Evolutionary conservation across 2,888 invertebrate species (phyloP), one percentile per base, ranked within the genome.

Genomic region (Mellilla xanthometata): DNA sequence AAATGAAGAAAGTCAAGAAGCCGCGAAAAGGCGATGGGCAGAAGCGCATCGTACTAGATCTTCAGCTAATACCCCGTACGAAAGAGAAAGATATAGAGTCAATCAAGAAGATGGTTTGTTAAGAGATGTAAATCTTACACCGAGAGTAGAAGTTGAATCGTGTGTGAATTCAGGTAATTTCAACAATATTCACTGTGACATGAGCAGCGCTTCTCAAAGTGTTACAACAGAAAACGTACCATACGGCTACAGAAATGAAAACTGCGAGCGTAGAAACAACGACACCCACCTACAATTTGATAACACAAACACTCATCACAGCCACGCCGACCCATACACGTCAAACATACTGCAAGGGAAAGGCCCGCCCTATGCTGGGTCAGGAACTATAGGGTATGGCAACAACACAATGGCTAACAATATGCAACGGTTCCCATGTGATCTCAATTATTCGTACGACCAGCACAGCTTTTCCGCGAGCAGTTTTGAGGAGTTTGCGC

Each of bases 151-250:
- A 71, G 91, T 92, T 43, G 93, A 92, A 70, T 91, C 92, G 29
- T 93, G 93, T 72, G 91, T 93, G 11, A 92, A 92, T 69, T 81
- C 91, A 46, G 92, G 93, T 13, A 93, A 91, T 70, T 94, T 93
- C 66, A 93, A 92, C 56, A 93, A 93, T 72, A 86, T 94, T 35
- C 94, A 94, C 69, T 94, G 93, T 72, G 92, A 93, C 58, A 86
- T 91, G 48, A 91, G 70, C 54, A 76, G 60, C 52, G 30, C 67
- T 24, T 38, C 38, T 29, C 41, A 33, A 41, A 32, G 12, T 15
- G 40, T 54, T 43, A 40, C 53, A 27, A 75, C 72, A 51, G 68
- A 51, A 39, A 66, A 46, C 39, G 70, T 68, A 30, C 65, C 62
- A 39, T 87, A 81, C 55, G 70, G 62, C 24, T 88, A 81, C 54